phyloP scores from a whole-genome alignment of 2,888 invertebrate species.

The Microctonus hyperodae region DNA sequence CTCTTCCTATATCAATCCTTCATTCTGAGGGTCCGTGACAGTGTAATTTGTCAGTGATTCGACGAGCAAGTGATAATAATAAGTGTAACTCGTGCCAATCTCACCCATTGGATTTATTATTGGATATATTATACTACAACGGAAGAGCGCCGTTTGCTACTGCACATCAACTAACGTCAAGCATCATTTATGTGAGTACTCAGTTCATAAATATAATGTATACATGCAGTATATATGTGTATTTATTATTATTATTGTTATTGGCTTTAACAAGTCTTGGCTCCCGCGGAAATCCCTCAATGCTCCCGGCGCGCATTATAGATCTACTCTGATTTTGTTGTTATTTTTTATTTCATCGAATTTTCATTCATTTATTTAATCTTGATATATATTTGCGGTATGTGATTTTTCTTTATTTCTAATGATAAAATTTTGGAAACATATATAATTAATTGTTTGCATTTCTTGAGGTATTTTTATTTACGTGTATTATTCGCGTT shows the following conservation, averaged over 20 bases:
- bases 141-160: conserved; percentile 21
- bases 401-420: too few relatives aligned
- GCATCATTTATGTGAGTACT: conserved; percentile 35
- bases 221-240: not conserved
- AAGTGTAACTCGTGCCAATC: conserved; percentile 41
- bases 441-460: not conserved
- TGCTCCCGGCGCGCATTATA: conserved; percentile 18
- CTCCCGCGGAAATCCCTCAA: conserved; percentile 3
- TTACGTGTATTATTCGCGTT: too few relatives aligned
- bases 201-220: not conserved
- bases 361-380: not conserved
- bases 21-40: conserved; percentile 15
- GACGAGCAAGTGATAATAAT: conserved; percentile 41
- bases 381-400: too few relatives aligned
- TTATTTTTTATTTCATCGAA: conserved; percentile 16
- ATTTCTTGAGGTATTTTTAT: not conserved
- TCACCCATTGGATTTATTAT: conserved; percentile 51
- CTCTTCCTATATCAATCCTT: not conserved
- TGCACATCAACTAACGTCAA: conserved; percentile 19
- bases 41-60: conserved; percentile 44
- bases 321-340: conserved; percentile 28
- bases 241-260: not conserved
- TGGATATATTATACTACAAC: conserved; percentile 46
- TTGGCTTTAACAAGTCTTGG: conserved; percentile 15
- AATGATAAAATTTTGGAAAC: too few relatives aligned